Percentiles rank a stretch among this genome's conserved stretches.
phyloP scores from a whole-genome alignment of 2,888 invertebrate genomes.

The Andrena chrysosceles region DNA sequence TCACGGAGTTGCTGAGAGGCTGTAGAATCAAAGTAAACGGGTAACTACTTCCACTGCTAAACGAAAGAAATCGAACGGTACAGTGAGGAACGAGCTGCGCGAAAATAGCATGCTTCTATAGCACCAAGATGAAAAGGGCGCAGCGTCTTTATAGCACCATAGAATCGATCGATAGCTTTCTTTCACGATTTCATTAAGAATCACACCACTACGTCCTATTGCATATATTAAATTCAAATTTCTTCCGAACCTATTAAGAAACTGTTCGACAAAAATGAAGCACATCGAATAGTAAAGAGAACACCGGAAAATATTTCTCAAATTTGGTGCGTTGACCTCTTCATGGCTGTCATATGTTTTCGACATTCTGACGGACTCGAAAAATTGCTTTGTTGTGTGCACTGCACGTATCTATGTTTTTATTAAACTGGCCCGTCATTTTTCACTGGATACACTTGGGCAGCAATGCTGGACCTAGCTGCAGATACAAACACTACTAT shows the following conservation, averaged over 20 bases:
- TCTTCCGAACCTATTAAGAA: constrained; percentile 25
- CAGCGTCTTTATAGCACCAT: constrained; percentile 54
- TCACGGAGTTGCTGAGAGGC: neutral
- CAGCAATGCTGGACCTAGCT: neutral
- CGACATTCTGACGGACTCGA: constrained; percentile 16
- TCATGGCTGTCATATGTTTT: constrained; percentile 28
- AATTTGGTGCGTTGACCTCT: constrained; percentile 12
- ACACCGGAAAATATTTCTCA: constrained; percentile 4
- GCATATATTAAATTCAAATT: constrained; percentile 9
- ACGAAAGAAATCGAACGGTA: neutral
- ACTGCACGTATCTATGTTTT: constrained; percentile 19
- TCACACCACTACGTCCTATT: constrained; percentile 36
- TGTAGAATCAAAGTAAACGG: neutral
- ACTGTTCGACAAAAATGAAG: neutral
- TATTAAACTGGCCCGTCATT: constrained; percentile 40
- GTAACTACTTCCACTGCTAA: neutral
- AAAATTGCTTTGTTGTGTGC: constrained; percentile 13
- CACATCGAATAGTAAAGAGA: neutral
- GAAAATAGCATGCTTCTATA: constrained; percentile 18
- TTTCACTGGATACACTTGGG: constrained; percentile 15
- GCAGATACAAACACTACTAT: neutral
- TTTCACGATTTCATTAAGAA: constrained; percentile 55
- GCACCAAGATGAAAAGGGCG: neutral
- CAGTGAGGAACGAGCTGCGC: neutral
- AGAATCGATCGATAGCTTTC: constrained; percentile 48